Percentiles rank a stretch among this genome's conserved stretches.
phyloP scores from a whole-genome alignment of 2,888 invertebrate species.

The Caenorhabditis doughertyi region DNA sequence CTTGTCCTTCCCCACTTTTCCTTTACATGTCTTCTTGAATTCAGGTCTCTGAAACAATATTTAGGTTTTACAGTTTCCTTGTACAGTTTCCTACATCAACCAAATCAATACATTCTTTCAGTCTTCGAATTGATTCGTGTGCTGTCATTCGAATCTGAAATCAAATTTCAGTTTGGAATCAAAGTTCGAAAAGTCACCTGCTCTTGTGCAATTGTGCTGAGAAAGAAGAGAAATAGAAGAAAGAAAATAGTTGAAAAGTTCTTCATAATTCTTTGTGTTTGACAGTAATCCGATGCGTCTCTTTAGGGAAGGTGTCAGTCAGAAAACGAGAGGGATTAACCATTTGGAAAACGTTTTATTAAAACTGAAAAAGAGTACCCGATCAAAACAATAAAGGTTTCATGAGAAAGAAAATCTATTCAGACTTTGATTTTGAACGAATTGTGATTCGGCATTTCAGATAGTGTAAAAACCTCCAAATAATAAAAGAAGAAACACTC shows the following conservation, averaged over 20 bases:
- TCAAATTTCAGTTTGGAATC: background rate
- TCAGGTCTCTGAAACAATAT: constrained; percentile 27
- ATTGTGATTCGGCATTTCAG: background rate
- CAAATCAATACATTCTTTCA: constrained; percentile 52
- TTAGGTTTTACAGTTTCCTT: background rate
- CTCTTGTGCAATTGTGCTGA: background rate
- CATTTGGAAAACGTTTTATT: constrained; percentile 2
- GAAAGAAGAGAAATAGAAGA: constrained; percentile 5
- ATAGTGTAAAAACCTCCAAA: background rate
- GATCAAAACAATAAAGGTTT: constrained; percentile 7
- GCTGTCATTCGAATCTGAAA: constrained; percentile 37
- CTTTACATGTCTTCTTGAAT: constrained; percentile 32
- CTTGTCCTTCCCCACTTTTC: constrained; percentile 27
- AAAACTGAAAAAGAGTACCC: constrained; percentile 21
- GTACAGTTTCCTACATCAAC: constrained; percentile 28
- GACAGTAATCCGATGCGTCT: constrained; percentile 27
- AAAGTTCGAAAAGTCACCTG: constrained; percentile 21
- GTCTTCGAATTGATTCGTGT: constrained; percentile 27
- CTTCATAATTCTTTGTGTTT: constrained; percentile 19
- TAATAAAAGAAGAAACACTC: background rate
- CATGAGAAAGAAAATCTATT: background rate
- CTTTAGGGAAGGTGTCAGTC: constrained; percentile 16
- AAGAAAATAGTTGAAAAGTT: background rate
- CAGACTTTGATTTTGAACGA: constrained; percentile 28
- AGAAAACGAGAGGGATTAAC: constrained; percentile 21